Percentiles rank a stretch among this genome's conserved stretches.
phyloP scores from a whole-genome alignment of 2,888 invertebrate species.

The Polyploca ridens region DNA sequence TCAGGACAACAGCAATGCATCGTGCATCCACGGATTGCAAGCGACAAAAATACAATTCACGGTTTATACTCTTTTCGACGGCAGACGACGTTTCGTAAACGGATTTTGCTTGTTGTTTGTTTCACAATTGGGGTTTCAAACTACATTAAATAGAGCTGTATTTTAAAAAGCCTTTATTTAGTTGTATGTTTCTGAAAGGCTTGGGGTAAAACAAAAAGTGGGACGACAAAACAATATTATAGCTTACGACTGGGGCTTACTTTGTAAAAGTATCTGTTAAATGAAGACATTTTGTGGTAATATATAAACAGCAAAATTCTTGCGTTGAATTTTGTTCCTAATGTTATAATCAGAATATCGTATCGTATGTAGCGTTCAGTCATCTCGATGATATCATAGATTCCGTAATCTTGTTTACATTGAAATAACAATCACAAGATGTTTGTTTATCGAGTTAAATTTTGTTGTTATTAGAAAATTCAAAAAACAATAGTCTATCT shows the following conservation, averaged over 20 bases:
- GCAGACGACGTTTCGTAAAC: slow-evolving; percentile 26
- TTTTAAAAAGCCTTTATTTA: too few species aligned
- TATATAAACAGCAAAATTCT: too few species aligned
- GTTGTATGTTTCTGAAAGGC: too few species aligned
- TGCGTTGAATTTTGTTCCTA: too few species aligned
- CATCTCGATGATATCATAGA: neutral
- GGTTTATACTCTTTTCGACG: slow-evolving; percentile 29
- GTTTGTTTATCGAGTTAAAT: neutral
- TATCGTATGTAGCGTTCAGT: neutral
- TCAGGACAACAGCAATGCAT: slow-evolving; percentile 20
- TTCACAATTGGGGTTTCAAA: neutral
- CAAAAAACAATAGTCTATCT: slow-evolving; percentile 19
- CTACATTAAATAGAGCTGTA: neutral
- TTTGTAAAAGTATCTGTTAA: neutral
- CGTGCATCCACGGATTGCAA: slow-evolving; percentile 25
- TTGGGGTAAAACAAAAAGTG: too few species aligned
- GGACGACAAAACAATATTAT: too few species aligned
- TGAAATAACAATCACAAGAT: neutral
- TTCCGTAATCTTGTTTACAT: neutral
- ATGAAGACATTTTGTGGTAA: too few species aligned
- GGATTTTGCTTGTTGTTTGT: slow-evolving; percentile 22
- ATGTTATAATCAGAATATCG: neutral
- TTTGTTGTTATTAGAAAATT: neutral
- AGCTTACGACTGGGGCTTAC: too few species aligned
- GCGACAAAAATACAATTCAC: neutral